Conservation (phyloP, 2,113 vertebrate species). For the Strix aluco region DNA sequence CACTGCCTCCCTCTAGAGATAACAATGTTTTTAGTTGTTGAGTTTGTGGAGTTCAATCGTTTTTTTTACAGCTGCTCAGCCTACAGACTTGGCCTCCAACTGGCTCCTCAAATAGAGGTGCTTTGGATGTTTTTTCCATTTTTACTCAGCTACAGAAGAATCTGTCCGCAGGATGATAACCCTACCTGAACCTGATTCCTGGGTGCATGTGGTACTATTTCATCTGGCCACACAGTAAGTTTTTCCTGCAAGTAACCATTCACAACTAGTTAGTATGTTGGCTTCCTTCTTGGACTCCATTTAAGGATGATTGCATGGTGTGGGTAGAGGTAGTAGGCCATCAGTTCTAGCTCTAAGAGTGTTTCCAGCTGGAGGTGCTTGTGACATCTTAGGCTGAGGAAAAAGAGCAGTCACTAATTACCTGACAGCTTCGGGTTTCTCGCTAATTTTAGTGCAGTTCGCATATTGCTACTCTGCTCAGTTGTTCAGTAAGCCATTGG, state of each 20-base stretch:
- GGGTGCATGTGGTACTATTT: background rate
- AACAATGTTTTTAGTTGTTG: background rate
- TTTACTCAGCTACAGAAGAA: background rate
- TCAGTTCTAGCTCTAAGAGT: background rate
- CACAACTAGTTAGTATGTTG: background rate
- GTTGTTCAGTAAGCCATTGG: background rate
- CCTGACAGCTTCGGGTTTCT: background rate
- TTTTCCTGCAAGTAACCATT: background rate
- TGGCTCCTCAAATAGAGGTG: background rate
- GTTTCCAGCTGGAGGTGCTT: background rate
- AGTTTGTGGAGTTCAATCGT: background rate
- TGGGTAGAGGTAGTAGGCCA: background rate
- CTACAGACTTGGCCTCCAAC: background rate
- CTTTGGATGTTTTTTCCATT: background rate
- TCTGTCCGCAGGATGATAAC: background rate
- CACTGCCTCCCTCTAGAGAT: background rate
- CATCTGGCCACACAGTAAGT: rapidly evolving
- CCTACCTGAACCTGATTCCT: background rate
- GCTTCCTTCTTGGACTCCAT: background rate
- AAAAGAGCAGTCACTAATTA: background rate
- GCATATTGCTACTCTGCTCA: background rate
- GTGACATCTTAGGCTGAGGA: background rate
- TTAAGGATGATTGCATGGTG: background rate
- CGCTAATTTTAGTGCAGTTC: background rate
- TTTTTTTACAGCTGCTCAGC: background rate